Percentiles rank a stretch among this genome's conserved stretches.
Conservation (phyloP, 2,888 invertebrate species). For the Sphaerophoria taeniata region DNA sequence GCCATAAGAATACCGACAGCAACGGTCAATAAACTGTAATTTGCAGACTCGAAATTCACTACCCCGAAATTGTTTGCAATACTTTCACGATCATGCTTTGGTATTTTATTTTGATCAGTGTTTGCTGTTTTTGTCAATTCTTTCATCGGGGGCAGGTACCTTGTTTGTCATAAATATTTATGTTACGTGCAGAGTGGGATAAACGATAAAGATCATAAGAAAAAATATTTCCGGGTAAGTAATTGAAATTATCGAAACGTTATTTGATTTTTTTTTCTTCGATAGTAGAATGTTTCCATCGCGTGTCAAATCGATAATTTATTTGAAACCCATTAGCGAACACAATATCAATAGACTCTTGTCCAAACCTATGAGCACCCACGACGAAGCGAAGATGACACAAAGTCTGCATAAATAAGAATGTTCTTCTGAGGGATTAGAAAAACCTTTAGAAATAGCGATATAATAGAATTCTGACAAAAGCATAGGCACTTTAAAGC, state of each 20-base stretch:
- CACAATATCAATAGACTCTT: neutral
- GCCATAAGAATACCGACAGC: too few species aligned
- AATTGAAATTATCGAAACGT: neutral
- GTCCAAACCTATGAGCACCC: neutral
- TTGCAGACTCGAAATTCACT: neutral
- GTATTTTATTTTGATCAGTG: neutral
- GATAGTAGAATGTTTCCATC: slow-evolving; percentile 5
- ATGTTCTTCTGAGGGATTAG: too few species aligned
- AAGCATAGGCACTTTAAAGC: too few species aligned
- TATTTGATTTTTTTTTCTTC: neutral
- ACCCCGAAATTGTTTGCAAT: slow-evolving; percentile 9
- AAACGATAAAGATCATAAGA: neutral
- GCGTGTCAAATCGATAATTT: slow-evolving; percentile 17
- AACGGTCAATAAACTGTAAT: neutral
- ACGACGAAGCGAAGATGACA: neutral
- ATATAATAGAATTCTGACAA: too few species aligned
- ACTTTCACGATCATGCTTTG: slow-evolving; percentile 18
- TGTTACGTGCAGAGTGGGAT: neutral
- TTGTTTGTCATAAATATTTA: slow-evolving; percentile 29
- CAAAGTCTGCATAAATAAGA: too few species aligned
- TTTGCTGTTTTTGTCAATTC: neutral
- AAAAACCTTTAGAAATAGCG: too few species aligned
- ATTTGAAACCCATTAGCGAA: neutral
- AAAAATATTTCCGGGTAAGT: slow-evolving; percentile 27
- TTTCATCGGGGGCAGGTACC: slow-evolving; percentile 7